A percentile compares a stretch with the other conserved stretches of the same genome.
phyloP scores from a whole-genome alignment of 2,888 invertebrate genomes.

The Drosophila anceps region DNA sequence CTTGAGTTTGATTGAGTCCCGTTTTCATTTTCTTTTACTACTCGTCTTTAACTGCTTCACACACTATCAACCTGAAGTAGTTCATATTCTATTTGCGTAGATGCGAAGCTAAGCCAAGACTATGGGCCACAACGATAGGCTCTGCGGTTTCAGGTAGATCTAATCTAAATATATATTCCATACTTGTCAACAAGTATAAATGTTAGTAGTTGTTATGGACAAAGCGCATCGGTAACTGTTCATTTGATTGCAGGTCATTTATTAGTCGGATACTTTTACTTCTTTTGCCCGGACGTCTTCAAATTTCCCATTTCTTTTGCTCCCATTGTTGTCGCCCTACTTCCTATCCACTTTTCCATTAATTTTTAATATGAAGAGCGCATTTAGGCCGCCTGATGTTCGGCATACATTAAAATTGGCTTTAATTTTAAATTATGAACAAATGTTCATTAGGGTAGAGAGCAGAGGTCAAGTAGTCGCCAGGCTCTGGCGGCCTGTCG shows the following conservation, averaged over 20 bases:
- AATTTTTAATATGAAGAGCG: slow-evolving; percentile 29
- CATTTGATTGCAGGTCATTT: neutral
- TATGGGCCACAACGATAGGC: neutral
- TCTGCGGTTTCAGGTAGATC: too few species aligned
- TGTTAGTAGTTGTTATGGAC: too few species aligned
- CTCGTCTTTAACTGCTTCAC: neutral
- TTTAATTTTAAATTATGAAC: slow-evolving; percentile 72
- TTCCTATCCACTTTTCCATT: slow-evolving; percentile 25
- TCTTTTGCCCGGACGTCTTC: slow-evolving; percentile 16
- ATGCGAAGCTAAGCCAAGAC: too few species aligned
- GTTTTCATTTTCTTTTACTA: neutral
- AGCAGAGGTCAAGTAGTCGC: slow-evolving; percentile 40
- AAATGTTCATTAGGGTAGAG: slow-evolving; percentile 52
- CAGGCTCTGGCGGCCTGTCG: slow-evolving; percentile 15
- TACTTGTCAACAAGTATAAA: too few species aligned
- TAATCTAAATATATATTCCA: too few species aligned
- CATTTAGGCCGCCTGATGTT: slow-evolving; percentile 6
- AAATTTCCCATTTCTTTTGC: slow-evolving; percentile 16
- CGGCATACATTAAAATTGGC: slow-evolving; percentile 56
- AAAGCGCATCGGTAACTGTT: too few species aligned
- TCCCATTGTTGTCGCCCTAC: slow-evolving; percentile 13
- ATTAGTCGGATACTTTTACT: neutral
- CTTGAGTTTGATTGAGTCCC: slow-evolving; percentile 30
- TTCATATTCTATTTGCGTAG: neutral
- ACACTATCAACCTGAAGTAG: neutral